Evolutionary conservation across 2,113 vertebrate species (phyloP).

Genomic region (Hyperopisus bebe): DNA sequence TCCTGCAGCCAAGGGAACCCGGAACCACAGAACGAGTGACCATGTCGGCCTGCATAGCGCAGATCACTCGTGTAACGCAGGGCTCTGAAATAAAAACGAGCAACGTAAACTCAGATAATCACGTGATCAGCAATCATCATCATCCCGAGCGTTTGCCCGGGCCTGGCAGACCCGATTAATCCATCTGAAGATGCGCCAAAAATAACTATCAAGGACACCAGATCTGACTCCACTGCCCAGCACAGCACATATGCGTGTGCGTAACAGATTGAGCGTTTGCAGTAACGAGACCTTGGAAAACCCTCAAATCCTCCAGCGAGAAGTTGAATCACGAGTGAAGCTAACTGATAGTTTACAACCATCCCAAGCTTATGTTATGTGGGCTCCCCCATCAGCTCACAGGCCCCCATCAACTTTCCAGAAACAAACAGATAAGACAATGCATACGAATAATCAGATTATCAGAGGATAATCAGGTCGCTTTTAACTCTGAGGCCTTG

Average conservation of each 20-base stretch:
- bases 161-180: conserved; percentile 12
- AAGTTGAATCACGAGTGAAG: conserved; percentile 4
- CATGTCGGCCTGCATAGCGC: not conserved
- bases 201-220: conserved; percentile 28
- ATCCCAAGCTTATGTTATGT: not conserved
- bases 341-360: not conserved
- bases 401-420: not conserved
- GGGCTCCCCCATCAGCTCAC: not conserved
- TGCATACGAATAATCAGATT: not conserved
- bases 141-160: conserved; percentile 12
- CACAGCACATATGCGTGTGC: conserved; percentile 16
- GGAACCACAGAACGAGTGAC: not conserved
- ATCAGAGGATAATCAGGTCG: not conserved
- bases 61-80: not conserved
- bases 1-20: not conserved
- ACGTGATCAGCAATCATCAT: not conserved
- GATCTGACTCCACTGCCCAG: not conserved
- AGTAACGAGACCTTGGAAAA: conserved; percentile 14
- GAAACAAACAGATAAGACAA: not conserved
- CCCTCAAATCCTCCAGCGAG: not conserved
- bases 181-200: conserved; percentile 3
- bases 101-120: not conserved
- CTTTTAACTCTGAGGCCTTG: not conserved
- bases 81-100: not conserved
- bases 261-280: conserved; percentile 14